Evolutionary conservation across 2,113 vertebrate species (phyloP), one percentile per base, ranked within the genome.

Genomic region (Hystrix brachyura): DNA sequence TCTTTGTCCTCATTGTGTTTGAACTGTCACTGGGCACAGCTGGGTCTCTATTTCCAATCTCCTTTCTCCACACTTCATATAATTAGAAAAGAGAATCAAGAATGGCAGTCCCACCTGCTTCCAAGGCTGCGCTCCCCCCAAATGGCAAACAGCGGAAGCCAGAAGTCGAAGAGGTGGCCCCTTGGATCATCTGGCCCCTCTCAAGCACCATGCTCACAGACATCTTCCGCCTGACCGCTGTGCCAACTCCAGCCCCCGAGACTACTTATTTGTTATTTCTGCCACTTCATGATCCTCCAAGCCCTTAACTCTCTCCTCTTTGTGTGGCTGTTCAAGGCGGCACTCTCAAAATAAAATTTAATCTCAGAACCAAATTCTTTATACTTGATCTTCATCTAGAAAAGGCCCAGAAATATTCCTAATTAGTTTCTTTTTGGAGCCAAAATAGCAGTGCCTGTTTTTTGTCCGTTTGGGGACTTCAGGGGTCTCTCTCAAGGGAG

Each of bases 21-120:
- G 94, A 97, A 95, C 96, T 96, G 88, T 96, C 94, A 94, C 84
- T 85, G 85, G 81, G 84, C 96, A 97, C 95, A 97, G 96, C 90
- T 96, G 92, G 97, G 88, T 93, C 95, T 96, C 94, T 90, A 25
- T 94, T 95, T 96, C 97, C 91, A 98, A 97, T 95, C 95, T 97
- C 83, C 76, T 95, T 94, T 95, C 71, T 64, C 92, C 46, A 95
- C 87, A 83, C 87, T 94, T 97, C 65, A 59, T 62, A 62, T 97
- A 97, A 97, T 98, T 96, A 96, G 96, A 96, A 97, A 93, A 97
- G 87, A 94, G 88, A 94, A 95, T 96, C 64, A 87, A 89, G 87
- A 96, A 91, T 34, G 69, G 76, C 55, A 74, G 65, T 69, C 72
- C 84, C 90, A 97, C 89, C 96, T 96, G 91, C 94, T 96, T 97